phyloP scores from a whole-genome alignment of 2,113 vertebrate genomes.

The Xiphorhynchus elegans region DNA sequence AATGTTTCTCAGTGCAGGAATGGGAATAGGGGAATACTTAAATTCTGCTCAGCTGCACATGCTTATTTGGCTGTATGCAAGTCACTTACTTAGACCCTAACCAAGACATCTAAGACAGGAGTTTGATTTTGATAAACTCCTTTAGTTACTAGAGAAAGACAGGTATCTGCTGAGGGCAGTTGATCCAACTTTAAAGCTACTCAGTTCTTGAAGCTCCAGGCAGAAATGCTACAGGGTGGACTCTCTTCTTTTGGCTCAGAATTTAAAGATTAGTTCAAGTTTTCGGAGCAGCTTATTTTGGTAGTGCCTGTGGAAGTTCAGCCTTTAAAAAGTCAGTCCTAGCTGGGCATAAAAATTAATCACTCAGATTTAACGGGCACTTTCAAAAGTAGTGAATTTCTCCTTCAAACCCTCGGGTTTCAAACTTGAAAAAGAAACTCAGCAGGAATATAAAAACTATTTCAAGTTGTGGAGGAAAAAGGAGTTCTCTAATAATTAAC shows the following conservation, averaged over 20 bases:
- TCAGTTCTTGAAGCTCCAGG: neutral
- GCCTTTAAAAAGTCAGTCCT: neutral
- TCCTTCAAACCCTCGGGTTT: neutral
- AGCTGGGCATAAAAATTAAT: neutral
- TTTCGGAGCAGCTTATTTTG: neutral
- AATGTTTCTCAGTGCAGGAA: neutral
- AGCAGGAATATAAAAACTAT: neutral
- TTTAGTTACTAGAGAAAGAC: neutral
- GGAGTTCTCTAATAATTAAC: neutral
- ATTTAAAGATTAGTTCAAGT: neutral
- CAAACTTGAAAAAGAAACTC: neutral
- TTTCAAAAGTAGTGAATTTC: neutral
- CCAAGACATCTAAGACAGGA: neutral
- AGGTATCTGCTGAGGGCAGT: neutral
- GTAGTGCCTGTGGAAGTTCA: neutral
- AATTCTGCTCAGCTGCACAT: neutral
- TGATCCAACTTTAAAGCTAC: neutral
- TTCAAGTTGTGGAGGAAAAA: fast-evolving
- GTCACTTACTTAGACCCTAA: neutral
- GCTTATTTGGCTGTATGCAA: neutral
- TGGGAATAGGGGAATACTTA: neutral
- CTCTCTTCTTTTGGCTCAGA: neutral
- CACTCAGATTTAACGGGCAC: neutral
- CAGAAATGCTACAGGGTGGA: neutral
- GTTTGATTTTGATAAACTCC: neutral